These are phyloP conservation scores for Bathynomus jamesi DNA, from an alignment of 1,140 invertebrate species.

Conservation along the genomic window DNA sequence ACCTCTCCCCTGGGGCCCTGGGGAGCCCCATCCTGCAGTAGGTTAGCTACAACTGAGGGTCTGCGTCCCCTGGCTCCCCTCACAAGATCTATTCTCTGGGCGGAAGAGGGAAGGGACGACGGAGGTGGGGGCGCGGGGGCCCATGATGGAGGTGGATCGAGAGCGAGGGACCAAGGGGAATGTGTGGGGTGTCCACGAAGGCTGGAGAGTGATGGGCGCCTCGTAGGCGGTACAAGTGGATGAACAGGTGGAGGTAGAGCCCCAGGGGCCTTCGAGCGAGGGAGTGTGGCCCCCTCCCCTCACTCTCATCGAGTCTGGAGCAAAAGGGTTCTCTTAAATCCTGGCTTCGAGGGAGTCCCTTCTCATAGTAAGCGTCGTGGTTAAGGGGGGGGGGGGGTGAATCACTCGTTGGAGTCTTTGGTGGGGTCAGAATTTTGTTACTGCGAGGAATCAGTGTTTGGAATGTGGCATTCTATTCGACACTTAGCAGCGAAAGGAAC, in stretches of 20 bases:
- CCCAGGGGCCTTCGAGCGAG: not conserved
- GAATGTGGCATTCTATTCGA: no score
- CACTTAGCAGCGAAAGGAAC: no score
- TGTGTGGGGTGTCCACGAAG: not conserved
- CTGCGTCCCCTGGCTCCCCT: constrained; percentile 14
- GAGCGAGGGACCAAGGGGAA: constrained; percentile 27
- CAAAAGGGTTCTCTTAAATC: no score
- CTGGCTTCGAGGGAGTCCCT: no score
- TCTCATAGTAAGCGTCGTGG: no score
- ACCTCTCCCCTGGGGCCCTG: not conserved
- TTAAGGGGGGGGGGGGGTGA: no score
- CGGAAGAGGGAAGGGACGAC: not conserved
- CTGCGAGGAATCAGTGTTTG: no score
- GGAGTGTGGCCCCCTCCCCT: not conserved
- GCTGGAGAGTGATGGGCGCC: not conserved
- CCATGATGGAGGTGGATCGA: not conserved
- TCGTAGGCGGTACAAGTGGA: not conserved
- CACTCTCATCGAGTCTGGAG: not conserved
- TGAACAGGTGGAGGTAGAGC: not conserved
- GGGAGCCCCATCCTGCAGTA: constrained; percentile 2
- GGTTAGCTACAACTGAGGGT: constrained; percentile 18
- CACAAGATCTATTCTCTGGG: constrained; percentile 5
- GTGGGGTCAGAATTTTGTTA: no score
- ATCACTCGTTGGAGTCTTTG: no score
- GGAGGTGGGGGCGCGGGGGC: not conserved